phyloP scores from a whole-genome alignment of 1,140 invertebrate species.

The Orius laevigatus region DNA sequence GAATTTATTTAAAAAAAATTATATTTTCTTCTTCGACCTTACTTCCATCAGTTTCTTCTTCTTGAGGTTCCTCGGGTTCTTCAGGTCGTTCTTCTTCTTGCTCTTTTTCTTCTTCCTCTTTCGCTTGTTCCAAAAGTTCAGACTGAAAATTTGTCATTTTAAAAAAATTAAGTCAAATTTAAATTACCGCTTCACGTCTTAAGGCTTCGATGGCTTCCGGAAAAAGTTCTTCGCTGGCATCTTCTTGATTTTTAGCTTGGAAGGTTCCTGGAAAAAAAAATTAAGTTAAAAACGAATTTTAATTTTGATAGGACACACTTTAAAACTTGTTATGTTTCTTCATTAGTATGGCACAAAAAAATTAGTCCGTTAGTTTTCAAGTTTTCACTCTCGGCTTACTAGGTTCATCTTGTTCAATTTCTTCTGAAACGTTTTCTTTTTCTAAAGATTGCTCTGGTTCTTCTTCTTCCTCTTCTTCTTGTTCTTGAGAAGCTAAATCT shows the following conservation, averaged over 20 bases:
- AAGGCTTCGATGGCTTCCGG: slow-evolving; percentile 17
- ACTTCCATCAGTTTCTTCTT: slow-evolving; percentile 23
- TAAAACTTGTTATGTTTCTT: no score
- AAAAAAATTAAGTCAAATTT: slow-evolving; percentile 18
- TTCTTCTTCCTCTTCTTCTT: slow-evolving; percentile 15
- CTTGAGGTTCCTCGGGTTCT: slow-evolving; percentile 22
- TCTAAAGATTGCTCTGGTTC: slow-evolving; percentile 5
- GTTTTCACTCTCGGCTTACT: no score
- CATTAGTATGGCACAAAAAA: no score
- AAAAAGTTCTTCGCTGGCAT: slow-evolving; percentile 14
- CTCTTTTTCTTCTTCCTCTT: slow-evolving; percentile 24
- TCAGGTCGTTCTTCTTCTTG: slow-evolving; percentile 25
- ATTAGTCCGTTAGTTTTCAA: no score
- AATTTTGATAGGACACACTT: no score
- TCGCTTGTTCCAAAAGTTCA: slow-evolving; percentile 18
- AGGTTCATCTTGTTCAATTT: not conserved
- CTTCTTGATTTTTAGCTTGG: not conserved
- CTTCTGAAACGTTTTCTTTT: not conserved
- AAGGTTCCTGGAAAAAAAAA: no score
- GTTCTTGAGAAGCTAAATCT: slow-evolving; percentile 14
- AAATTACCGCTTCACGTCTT: slow-evolving; percentile 10
- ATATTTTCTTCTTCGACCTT: slow-evolving; percentile 21
- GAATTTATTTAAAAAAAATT: not conserved
- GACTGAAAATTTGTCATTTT: slow-evolving; percentile 2
- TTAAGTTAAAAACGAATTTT: no score